Base-by-base conservation (phyloP, 2,888 invertebrate genomes). In the Heliconius aoede region DNA sequence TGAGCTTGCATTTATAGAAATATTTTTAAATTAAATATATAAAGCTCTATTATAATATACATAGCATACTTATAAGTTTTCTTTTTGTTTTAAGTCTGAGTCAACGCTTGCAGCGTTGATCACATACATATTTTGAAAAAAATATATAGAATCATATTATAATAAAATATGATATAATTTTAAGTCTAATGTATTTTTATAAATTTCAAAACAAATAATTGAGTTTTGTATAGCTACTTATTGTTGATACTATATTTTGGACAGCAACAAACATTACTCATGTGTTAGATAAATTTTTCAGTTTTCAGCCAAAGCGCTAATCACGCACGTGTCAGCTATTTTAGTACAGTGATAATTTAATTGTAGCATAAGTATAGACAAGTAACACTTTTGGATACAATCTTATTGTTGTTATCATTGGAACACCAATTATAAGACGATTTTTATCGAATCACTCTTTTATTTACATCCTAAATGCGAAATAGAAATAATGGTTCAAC, bases 341-440 rank as follows among this genome's bases (percentile, higher is more conserved):
- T 62, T 74, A 74, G 65, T 85, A 86, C 85, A 89, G 88, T 88
- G 89, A 86, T 91, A 89, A 87, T 88, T 89, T 90, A 89, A 89
- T 80, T 86, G 86, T 88, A 88, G 85, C 76, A 76, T 91, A 89
- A 89, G 88, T 85, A 85, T 88, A 89, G 86, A 83, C 89, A 86
- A 88, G 87, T 84, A 86, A 88, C 84, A 86, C 82, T 89, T 91
- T 91, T 90, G 89, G 88, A 91, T 88, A 90, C 89, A 86, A 90
- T 88, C 85, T 85, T 90, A 89, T 90, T 90, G 89, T 90, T 90
- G 91, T 90, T 89, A 88, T 86, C 88, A 87, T 88, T 87, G 83
- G 85, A 88, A 91, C 86, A 88, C 85, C 85, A 91, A 91, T 89
- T 89, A 86, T 88, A 88, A 85, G 86, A 61, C 74, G 69, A 85